Evolutionary conservation across 2,797 vertebrate genomes (phyloP), one percentile per base, ranked within the genome.

Genomic region (Rhadinocentrus ornatus): DNA sequence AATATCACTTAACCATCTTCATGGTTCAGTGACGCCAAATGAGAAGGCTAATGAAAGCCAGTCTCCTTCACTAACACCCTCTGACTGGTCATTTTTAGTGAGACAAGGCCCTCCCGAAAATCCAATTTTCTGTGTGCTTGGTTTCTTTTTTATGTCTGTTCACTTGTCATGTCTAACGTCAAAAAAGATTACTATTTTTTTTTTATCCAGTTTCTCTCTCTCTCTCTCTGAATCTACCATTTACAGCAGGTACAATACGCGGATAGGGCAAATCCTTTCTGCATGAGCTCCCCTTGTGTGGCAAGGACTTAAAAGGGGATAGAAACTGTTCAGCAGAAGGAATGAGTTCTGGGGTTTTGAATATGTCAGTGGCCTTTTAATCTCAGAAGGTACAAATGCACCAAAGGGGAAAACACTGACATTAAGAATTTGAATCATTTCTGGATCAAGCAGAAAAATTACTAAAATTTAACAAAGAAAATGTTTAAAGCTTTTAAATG

Each of bases 1-100:
- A 93, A 94, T 93, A 94, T 94, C 93, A 93, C 89, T 90, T 93
- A 94, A 90, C 89, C 91, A 94, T 94, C 93, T 94, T 92, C 91
- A 95, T 70, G 91, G 92, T 93, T 93, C 93, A 93, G 83, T 85
- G 90, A 87, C 74, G 86, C 89, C 88, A 93, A 94, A 94, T 94
- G 91, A 93, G 87, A 82, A 78, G 71, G 81, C 91, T 94, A 95
- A 94, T 95, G 93, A 93, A 94, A 94, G 90, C 75, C 89, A 89
- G 91, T 90, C 91, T 90, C 88, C 92, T 84, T 91, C 89, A 71
- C 87, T 93, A 92, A 92, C 92, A 91, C 86, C 80, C 84, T 90
- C 86, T 81, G 88, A 91, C 90, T 90, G 91, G 92, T 92, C 92
- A 91, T 93, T 94, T 91, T 91, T 88, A 86, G 75, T 62, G 64